phyloP scores from a whole-genome alignment of 2,797 vertebrate genomes.

The Premnoplex brunnescens region DNA sequence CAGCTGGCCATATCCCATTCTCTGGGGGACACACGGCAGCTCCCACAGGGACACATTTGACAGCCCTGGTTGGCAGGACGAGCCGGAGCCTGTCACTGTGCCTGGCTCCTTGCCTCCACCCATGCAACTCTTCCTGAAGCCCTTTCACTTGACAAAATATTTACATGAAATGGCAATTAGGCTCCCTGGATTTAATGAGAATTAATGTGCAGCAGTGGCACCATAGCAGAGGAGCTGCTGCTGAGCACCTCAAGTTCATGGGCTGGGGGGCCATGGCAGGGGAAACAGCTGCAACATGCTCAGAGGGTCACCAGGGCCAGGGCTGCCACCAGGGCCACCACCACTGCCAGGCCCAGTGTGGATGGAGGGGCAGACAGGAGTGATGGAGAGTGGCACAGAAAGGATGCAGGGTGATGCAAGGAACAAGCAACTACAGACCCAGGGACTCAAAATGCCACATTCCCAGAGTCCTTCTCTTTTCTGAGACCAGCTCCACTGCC shows the following conservation, averaged over 20 bases:
- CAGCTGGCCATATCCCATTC: rapidly evolving
- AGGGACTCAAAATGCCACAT: rapidly evolving
- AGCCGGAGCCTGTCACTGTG: not conserved
- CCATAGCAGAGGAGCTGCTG: not conserved
- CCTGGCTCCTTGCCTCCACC: not conserved
- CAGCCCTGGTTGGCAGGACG: not conserved
- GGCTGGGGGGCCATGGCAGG: not conserved
- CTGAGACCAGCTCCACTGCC: not conserved
- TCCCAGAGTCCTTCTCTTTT: not conserved
- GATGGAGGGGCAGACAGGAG: not conserved
- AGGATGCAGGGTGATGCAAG: not conserved
- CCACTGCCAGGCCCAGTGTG: not conserved
- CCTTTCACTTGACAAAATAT: not conserved
- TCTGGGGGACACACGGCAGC: rapidly evolving
- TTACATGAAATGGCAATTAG: not conserved
- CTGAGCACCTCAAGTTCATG: rapidly evolving
- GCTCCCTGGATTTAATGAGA: not conserved
- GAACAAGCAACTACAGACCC: not conserved
- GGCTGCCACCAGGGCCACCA: not conserved
- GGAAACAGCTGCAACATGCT: rapidly evolving
- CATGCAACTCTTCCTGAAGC: not conserved
- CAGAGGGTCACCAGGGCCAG: not conserved
- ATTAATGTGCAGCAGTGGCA: not conserved
- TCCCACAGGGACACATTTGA: rapidly evolving
- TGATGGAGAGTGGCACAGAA: not conserved